Conservation (phyloP, 1,140 invertebrate genomes). For the Zelostemma sp. region DNA sequence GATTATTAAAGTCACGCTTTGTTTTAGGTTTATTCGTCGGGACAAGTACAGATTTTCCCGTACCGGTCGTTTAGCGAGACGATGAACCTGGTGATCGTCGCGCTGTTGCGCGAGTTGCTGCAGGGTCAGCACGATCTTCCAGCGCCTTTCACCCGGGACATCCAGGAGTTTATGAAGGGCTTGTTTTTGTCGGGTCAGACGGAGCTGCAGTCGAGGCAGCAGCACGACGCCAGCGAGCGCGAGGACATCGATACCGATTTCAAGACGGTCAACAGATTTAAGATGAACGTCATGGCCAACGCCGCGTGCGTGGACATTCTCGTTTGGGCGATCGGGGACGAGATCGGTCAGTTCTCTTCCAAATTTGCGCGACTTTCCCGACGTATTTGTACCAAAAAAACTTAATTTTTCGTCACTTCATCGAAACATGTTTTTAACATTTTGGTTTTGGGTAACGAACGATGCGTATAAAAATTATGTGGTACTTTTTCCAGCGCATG, state of each 20-base stretch:
- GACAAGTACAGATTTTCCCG: constrained; percentile 80
- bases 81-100: constrained; percentile 93
- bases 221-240: constrained; percentile 84
- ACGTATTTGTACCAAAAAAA: no score
- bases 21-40: constrained; percentile 59
- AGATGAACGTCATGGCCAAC: constrained; percentile 96
- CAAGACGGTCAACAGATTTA: constrained; percentile 88
- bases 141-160: constrained; percentile 91
- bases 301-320: constrained; percentile 97
- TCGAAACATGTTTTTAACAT: constrained; percentile 6
- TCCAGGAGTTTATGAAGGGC: constrained; percentile 89
- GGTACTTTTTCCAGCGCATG: constrained; percentile 78
- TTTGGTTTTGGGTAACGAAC: not conserved
- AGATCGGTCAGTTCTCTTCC: constrained; percentile 81
- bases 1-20: constrained; percentile 9
- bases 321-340: constrained; percentile 97
- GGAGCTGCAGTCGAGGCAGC: constrained; percentile 83
- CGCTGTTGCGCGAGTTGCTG: constrained; percentile 89
- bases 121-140: constrained; percentile 92
- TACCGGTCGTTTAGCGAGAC: constrained; percentile 96
- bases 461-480: constrained; percentile 30
- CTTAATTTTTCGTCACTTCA: no score
- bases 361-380: no score
- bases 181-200: constrained; percentile 94
- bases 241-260: constrained; percentile 85